Evolutionary conservation across 2,797 vertebrate species (phyloP).

Genomic region (Synaphobranchus kaupii): DNA sequence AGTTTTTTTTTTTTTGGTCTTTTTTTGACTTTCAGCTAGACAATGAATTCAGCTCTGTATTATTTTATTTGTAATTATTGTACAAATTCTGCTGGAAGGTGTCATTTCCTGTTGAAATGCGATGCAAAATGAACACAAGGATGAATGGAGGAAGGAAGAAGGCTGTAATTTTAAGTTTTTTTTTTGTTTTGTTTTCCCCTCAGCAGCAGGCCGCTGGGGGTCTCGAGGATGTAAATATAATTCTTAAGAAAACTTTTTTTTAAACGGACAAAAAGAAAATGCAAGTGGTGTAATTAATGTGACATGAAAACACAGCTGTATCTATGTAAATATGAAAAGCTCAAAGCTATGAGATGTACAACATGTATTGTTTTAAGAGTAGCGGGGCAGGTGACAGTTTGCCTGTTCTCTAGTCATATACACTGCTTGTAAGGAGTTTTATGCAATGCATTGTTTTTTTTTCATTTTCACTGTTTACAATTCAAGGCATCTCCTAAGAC

Average conservation of each 20-base stretch:
- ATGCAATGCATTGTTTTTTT: constrained; percentile 40
- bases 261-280: constrained; percentile 24
- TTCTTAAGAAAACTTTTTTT: constrained; percentile 38
- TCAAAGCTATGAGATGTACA: constrained; percentile 52
- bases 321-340: constrained; percentile 43
- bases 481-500: constrained; percentile 59
- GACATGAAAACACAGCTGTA: constrained; percentile 38
- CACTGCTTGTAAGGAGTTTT: constrained; percentile 37
- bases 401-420: constrained; percentile 30
- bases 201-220: constrained; percentile 63
- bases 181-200: constrained; percentile 34
- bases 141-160: neutral
- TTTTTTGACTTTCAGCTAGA: constrained; percentile 51
- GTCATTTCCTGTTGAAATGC: constrained; percentile 33
- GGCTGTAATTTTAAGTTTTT: constrained; percentile 31
- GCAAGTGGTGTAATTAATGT: constrained; percentile 45
- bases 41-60: constrained; percentile 41
- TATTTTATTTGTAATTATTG: constrained; percentile 40
- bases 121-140: constrained; percentile 8
- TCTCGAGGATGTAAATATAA: constrained; percentile 53
- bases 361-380: constrained; percentile 32
- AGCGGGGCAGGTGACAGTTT: constrained; percentile 10
- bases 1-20: neutral
- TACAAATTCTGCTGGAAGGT: constrained; percentile 28
- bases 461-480: constrained; percentile 57